These are phyloP conservation scores for Noctua comes DNA, from an alignment of 2,888 invertebrate genomes.

Conservation along the genomic window DNA sequence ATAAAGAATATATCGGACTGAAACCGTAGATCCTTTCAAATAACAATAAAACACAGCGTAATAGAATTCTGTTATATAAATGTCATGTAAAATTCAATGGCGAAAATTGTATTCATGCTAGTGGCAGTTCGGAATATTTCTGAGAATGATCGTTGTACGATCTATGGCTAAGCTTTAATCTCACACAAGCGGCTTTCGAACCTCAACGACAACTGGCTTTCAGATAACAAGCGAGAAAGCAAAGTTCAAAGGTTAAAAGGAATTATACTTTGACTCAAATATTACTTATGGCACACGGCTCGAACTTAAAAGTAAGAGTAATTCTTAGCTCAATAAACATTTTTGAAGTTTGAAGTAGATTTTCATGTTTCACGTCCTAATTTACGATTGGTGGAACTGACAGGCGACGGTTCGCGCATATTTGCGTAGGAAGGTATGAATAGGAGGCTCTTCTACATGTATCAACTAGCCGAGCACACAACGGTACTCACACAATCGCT, in stretches of 20 bases:
- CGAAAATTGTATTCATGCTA: not conserved
- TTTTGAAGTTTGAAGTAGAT: slow-evolving; percentile 64
- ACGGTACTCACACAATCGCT: slow-evolving; percentile 66
- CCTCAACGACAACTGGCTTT: slow-evolving; percentile 35
- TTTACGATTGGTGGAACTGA: slow-evolving; percentile 57
- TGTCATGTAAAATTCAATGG: slow-evolving; percentile 12
- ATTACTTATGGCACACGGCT: slow-evolving; percentile 28
- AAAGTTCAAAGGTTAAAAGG: slow-evolving; percentile 56
- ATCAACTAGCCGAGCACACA: slow-evolving; percentile 60
- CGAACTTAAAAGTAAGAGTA: slow-evolving; percentile 45
- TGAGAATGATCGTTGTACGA: slow-evolving; percentile 8
- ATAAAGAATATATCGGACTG: slow-evolving; percentile 1
- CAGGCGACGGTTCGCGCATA: slow-evolving; percentile 57
- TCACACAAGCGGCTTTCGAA: slow-evolving; percentile 24
- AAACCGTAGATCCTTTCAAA: not conserved
- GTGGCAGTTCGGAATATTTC: slow-evolving; percentile 10
- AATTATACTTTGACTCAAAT: slow-evolving; percentile 30
- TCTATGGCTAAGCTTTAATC: slow-evolving; percentile 30
- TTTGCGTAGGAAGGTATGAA: slow-evolving; percentile 60
- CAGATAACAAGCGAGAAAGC: slow-evolving; percentile 25
- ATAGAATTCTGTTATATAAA: slow-evolving; percentile 14
- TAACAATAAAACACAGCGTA: slow-evolving; percentile 18
- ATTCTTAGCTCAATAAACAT: slow-evolving; percentile 53
- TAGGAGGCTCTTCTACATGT: slow-evolving; percentile 51
- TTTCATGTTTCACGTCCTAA: slow-evolving; percentile 64